Evolutionary conservation across 2,888 invertebrate species (phyloP), one percentile per base, ranked within the genome.

Genomic region (Heteropelma amictum): DNA sequence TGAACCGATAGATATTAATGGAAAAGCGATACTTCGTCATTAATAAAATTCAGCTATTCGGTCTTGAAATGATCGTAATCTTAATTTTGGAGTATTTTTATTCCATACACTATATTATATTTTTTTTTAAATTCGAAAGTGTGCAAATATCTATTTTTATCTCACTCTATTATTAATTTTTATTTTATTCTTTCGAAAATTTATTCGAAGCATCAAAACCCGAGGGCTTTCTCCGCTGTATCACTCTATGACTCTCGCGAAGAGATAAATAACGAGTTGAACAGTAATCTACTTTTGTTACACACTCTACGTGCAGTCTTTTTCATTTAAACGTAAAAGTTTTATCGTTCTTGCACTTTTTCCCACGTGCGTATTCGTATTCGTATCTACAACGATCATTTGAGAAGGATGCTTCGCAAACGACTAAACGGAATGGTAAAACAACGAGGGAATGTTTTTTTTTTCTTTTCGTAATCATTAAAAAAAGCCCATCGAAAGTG

Each of bases 271-370:
- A 45, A 67, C 56, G 30, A 47, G 45, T 35, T 21, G 10, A 56
- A 56, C n/a, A 56, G 47, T 26, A 14, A 35, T 30, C 33, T 56
- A 45, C 45, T 45, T 47, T 17, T 42, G 40, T 28, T 12, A 67
- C 67, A 45, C 67, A 35, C 53, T 35, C 26, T 45, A 21, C 33
- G 56, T 47, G 45, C 67, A 67, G 67, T 67, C 67, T 67, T 56
- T 54, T 54, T n/a, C n/a, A n/a, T n/a, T n/a, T n/a, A n/a, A n/a
- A n/a, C n/a, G n/a, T n/a, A n/a, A n/a, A n/a, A 14, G 35, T 56
- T 53, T 30, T 2, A 10, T 30, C 7, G n/a, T n/a, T n/a, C n/a
- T n/a, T n/a, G n/a, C n/a, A 40, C 26, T 19, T 21, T 28, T 26
- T n/a, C 19, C 8, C 12, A 19, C 45, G 28, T 26, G 33, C 23